Evolutionary conservation across 1,140 invertebrate species (phyloP).

Genomic region (Zaprionus vittiger): DNA sequence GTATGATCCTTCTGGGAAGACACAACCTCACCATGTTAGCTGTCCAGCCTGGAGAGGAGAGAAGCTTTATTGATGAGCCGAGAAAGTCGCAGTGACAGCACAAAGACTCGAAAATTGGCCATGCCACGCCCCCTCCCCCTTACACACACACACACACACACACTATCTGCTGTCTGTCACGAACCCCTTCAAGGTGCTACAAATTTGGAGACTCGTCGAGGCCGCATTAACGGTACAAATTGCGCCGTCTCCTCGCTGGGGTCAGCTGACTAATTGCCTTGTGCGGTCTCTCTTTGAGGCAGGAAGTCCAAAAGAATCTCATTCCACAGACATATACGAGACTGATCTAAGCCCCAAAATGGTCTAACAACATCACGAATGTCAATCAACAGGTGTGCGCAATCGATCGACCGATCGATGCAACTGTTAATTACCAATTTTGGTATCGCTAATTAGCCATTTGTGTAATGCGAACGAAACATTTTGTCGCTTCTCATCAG

Average conservation of each 20-base stretch:
- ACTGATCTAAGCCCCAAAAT: constrained; percentile 45
- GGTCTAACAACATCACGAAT: constrained; percentile 35
- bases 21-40: background rate
- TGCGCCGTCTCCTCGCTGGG: constrained; percentile 22
- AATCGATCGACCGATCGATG: constrained; percentile 31
- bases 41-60: background rate
- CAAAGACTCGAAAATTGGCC: background rate
- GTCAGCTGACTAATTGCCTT: constrained; percentile 38
- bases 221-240: constrained; percentile 40
- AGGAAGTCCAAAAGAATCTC: constrained; percentile 25
- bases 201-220: constrained; percentile 51
- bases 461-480: constrained; percentile 43
- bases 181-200: constrained; percentile 45
- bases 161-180: constrained; percentile 47
- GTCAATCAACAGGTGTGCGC: constrained; percentile 60
- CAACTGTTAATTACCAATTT: constrained; percentile 68
- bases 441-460: constrained; percentile 69
- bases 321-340: background rate
- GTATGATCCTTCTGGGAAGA: background rate
- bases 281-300: background rate
- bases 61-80: background rate
- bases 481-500: background rate
- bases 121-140: too few relatives aligned
- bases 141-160: too few relatives aligned
- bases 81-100: background rate